Base-by-base conservation (phyloP, 2,797 vertebrate species). In the Phoebastria nigripes region DNA sequence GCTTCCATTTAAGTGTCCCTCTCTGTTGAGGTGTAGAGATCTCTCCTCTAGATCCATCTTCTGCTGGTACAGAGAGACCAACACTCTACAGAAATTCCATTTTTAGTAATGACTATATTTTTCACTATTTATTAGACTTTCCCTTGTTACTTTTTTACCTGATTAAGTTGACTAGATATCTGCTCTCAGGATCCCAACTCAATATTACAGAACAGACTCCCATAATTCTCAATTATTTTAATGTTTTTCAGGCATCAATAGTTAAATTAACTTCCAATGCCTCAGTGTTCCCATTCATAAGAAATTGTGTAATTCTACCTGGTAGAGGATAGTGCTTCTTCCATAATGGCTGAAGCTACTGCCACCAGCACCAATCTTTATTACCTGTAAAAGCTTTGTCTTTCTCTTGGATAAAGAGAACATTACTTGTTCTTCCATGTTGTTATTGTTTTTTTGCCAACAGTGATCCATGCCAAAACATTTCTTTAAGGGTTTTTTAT, bases 361-460 rank as follows among this genome's bases (percentile, higher is more conserved):
- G 15, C 54, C 41, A 55, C 9, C 3, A 46, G 16, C 19, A 70
- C 5, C 2, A 31, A 9, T 12, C 24, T 62, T 29, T 54, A 33
- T 55, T 56, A 67, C 12, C 3, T 54, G 9, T 37, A 56, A 77
- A 76, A 66, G 2, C 3, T 66, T 85, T 84, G 4, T 56, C 5
- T 66, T 71, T 89, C 25, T 54, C 24, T 83, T 87, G 6, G 21
- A 47, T 46, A 74, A 35, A 54, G 12, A 58, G 1, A 3, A 58
- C 1, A 3, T 67, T 73, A 70, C 8, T 62, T 74, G 3, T 31
- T 85, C 47, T 73, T 42, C 1, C 3, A 0, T 11, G 3, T 6
- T 74, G 0, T 0, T 42, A 12, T 21, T 56, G 0, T 0, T 26
- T 49, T 78, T 72, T 56, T 66, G 1, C 10, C 8, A 5, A 44